Evolutionary conservation across 2,888 invertebrate genomes (phyloP).

Genomic region (Iselma pallidipennis): DNA sequence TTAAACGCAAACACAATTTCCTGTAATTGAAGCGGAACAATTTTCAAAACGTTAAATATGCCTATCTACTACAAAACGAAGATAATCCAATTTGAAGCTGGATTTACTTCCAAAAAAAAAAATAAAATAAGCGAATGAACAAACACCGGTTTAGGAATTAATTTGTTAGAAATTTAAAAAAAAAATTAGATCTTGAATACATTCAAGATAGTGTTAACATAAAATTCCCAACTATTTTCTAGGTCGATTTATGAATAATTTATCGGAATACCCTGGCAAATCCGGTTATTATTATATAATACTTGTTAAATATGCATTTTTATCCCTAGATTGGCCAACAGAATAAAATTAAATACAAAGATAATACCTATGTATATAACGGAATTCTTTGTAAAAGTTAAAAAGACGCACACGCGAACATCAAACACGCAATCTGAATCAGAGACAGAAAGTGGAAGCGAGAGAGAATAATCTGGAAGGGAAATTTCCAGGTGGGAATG

Average conservation of each 20-base stretch:
- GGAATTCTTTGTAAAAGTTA: conserved; percentile 12
- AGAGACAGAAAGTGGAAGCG: background rate
- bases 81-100: conserved; percentile 8
- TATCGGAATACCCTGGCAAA: background rate
- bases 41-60: conserved; percentile 5
- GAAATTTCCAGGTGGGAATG: conserved; percentile 4
- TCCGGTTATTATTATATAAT: background rate
- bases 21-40: conserved; percentile 30
- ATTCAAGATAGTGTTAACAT: background rate
- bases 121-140: background rate
- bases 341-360: conserved; percentile 8
- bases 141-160: background rate
- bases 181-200: no score
- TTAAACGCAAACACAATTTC: conserved; percentile 25
- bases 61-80: background rate
- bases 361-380: conserved; percentile 3
- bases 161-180: background rate
- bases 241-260: background rate
- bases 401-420: conserved; percentile 9
- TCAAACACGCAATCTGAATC: conserved; percentile 5
- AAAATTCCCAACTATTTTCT: background rate
- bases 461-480: background rate
- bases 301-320: background rate
- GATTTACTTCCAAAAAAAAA: background rate
- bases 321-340: background rate